A percentile compares a stretch with the other conserved stretches of the same genome.
These are phyloP conservation scores for Athene noctua DNA, from an alignment of 2,113 vertebrate genomes.

Conservation along the genomic window DNA sequence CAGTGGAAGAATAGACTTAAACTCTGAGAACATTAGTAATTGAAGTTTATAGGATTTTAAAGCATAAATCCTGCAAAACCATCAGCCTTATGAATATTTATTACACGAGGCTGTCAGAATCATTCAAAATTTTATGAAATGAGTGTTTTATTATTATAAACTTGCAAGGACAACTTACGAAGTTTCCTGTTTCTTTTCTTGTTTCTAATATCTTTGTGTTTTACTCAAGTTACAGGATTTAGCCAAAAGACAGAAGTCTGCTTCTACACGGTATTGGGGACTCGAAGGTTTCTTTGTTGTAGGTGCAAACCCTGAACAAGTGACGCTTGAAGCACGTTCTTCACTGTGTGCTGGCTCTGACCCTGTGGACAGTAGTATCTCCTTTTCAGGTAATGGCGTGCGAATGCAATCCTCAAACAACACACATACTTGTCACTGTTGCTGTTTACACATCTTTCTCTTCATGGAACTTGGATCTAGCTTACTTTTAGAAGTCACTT, in stretches of 20 bases:
- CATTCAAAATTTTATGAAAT: not conserved
- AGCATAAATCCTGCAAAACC: not conserved
- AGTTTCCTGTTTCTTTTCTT: not conserved
- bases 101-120: not conserved
- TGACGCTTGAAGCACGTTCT: not conserved
- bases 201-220: slow-evolving; percentile 8
- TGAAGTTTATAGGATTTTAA: not conserved
- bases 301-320: slow-evolving; percentile 1
- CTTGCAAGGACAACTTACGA: not conserved
- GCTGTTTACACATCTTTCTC: not conserved
- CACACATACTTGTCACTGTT: not conserved
- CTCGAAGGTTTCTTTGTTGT: slow-evolving; percentile 71
- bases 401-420: not conserved
- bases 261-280: slow-evolving; percentile 49
- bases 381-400: slow-evolving; percentile 59
- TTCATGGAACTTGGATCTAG: not conserved
- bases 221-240: slow-evolving; percentile 62
- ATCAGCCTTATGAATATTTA: not conserved
- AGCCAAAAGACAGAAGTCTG: slow-evolving; percentile 55
- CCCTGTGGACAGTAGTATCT: not conserved
- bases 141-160: not conserved
- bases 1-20: not conserved
- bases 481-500: not conserved
- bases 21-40: not conserved
- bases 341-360: not conserved